A percentile compares a stretch with the other conserved stretches of the same genome.
These are phyloP conservation scores for Leptinotarsa rubiginosa DNA, from an alignment of 2,888 invertebrate species.

Conservation along the genomic window DNA sequence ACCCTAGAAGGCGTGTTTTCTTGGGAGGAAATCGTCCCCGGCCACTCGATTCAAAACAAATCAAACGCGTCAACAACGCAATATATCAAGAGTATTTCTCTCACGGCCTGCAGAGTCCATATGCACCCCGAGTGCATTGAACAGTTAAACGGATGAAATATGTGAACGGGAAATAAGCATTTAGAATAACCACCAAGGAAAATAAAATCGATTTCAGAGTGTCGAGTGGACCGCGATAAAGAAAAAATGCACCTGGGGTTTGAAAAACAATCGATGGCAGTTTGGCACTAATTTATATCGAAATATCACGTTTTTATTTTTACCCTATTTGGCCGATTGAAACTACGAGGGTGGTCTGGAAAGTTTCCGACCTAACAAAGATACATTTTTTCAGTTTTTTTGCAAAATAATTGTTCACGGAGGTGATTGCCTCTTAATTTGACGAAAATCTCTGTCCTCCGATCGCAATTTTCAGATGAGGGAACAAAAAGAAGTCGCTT, in stretches of 20 bases:
- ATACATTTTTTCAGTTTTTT: too few relatives aligned
- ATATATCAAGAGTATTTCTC: neutral
- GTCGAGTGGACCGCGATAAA: neutral
- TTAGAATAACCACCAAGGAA: neutral
- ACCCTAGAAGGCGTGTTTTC: neutral
- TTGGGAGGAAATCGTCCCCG: neutral
- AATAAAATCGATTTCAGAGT: neutral
- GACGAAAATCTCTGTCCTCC: too few relatives aligned
- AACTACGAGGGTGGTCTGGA: too few relatives aligned
- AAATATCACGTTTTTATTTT: too few relatives aligned
- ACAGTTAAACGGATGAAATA: constrained; percentile 7
- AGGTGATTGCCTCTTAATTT: too few relatives aligned
- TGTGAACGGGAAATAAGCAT: neutral
- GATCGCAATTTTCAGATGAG: too few relatives aligned
- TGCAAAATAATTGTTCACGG: too few relatives aligned
- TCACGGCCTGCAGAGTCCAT: neutral
- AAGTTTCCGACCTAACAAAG: too few relatives aligned
- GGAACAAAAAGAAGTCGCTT: too few relatives aligned
- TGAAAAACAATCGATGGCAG: neutral
- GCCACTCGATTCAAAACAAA: neutral
- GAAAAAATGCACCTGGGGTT: neutral
- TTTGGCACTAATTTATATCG: too few relatives aligned
- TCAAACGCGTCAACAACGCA: neutral
- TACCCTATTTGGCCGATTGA: too few relatives aligned
- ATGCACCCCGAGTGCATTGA: constrained; percentile 1